Conservation (phyloP, 2,797 vertebrate species). For the Danio aesculapii region DNA sequence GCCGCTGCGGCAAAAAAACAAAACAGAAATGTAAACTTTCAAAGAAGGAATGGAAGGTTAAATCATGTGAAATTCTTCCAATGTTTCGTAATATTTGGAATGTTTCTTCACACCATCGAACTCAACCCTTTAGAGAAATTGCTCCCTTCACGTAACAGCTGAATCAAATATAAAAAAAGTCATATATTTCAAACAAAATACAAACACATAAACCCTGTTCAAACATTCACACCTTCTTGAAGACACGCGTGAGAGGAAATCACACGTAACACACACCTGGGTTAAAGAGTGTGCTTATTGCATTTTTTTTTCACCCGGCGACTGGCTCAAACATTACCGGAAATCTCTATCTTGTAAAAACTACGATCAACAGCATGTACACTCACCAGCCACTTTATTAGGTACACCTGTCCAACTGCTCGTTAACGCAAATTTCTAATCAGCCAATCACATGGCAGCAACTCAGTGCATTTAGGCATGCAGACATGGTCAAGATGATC, state of each 20-base stretch:
- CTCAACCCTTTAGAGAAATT: background rate
- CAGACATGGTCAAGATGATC: too few species aligned
- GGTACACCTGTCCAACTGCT: too few species aligned
- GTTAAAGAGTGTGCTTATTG: slow-evolving; percentile 48
- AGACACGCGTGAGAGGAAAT: slow-evolving; percentile 5
- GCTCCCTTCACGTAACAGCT: background rate
- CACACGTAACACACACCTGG: slow-evolving; percentile 33
- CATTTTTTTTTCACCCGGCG: slow-evolving; percentile 38
- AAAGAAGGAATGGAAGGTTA: slow-evolving; percentile 42
- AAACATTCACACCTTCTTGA: slow-evolving; percentile 23
- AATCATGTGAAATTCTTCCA: slow-evolving; percentile 17
- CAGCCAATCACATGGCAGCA: too few species aligned
- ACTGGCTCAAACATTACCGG: slow-evolving; percentile 42
- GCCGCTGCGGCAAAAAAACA: background rate
- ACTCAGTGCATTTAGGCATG: too few species aligned
- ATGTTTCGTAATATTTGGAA: slow-evolving; percentile 27
- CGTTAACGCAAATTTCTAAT: too few species aligned
- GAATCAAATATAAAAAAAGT: background rate
- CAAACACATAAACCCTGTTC: slow-evolving; percentile 47
- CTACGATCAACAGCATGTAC: background rate
- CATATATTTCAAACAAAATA: background rate
- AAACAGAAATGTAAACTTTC: slow-evolving; percentile 39
- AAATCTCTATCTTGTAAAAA: slow-evolving; percentile 17
- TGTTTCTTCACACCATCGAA: slow-evolving; percentile 6
- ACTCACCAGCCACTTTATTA: too few species aligned